A percentile compares a stretch with the other conserved stretches of the same genome.
Evolutionary conservation across 2,888 invertebrate species (phyloP).

Genomic region (Torymus auratus): DNA sequence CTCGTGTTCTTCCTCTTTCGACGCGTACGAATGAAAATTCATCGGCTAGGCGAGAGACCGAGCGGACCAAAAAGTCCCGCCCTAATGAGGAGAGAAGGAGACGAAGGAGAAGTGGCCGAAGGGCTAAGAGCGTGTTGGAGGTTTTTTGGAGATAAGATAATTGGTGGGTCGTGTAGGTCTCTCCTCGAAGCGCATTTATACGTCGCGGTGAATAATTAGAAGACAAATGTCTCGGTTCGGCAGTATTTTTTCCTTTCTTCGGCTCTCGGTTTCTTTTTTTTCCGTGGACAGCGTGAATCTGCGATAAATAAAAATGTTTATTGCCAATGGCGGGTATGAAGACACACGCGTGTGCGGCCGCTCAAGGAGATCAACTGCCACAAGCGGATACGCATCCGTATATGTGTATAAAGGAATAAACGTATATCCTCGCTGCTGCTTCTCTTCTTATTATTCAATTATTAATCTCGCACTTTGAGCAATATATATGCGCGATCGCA

Average conservation of each 20-base stretch:
- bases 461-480: slow-evolving; percentile 30
- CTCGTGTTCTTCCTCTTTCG: slow-evolving; percentile 4
- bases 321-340: slow-evolving; percentile 24
- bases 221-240: slow-evolving; percentile 21
- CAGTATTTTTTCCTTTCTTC: not conserved
- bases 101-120: not conserved
- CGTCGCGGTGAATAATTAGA: slow-evolving; percentile 30
- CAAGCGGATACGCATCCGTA: not conserved
- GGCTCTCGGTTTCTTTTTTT: not conserved
- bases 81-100: not conserved
- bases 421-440: no score
- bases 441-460: slow-evolving; percentile 9
- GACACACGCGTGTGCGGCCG: not conserved
- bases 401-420: no score
- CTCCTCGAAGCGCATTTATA: not conserved
- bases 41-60: slow-evolving; percentile 14
- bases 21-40: slow-evolving; percentile 39
- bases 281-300: not conserved
- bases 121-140: slow-evolving; percentile 19
- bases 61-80: slow-evolving; percentile 12
- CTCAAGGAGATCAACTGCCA: slow-evolving; percentile 14
- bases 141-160: slow-evolving; percentile 49
- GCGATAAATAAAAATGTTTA: slow-evolving; percentile 44
- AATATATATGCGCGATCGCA: not conserved
- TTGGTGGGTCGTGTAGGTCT: slow-evolving; percentile 29